Conservation (phyloP, 2,113 vertebrate genomes). For the Peromyscus californicus region DNA sequence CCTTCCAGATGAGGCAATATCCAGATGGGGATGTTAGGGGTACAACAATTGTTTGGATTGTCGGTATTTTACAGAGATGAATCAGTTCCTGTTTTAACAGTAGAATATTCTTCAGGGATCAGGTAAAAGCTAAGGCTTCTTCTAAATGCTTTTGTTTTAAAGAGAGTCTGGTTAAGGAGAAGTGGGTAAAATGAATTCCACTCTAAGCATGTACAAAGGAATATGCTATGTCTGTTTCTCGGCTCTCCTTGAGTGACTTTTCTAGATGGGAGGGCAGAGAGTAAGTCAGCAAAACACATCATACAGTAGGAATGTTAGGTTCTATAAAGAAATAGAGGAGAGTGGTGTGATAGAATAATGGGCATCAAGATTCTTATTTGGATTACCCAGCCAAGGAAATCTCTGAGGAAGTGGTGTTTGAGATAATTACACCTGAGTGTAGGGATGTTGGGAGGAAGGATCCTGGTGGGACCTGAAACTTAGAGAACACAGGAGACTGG, state of each 20-base stretch:
- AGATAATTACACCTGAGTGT: not conserved
- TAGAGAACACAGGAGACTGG: not conserved
- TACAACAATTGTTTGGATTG: conserved; percentile 24
- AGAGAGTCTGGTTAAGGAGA: conserved; percentile 6
- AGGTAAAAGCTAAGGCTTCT: conserved; percentile 54
- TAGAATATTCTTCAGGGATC: conserved; percentile 44
- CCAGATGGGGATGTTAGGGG: conserved; percentile 7
- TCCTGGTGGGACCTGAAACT: not conserved
- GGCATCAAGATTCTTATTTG: not conserved
- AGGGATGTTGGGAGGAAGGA: not conserved
- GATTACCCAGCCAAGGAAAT: not conserved
- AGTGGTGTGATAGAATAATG: not conserved
- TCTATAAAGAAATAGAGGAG: conserved; percentile 21
- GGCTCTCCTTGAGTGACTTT: not conserved
- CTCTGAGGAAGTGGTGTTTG: not conserved
- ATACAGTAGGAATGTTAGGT: conserved; percentile 30
- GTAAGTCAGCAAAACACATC: conserved; percentile 10
- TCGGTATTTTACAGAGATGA: conserved; percentile 38
- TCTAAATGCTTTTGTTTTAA: conserved; percentile 37
- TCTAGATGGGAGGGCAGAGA: not conserved
- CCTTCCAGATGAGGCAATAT: not conserved
- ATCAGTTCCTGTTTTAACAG: conserved; percentile 38
- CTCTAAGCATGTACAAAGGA: conserved; percentile 32
- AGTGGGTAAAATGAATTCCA: not conserved
- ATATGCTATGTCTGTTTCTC: not conserved